Evolutionary conservation across 2,797 vertebrate species (phyloP).

Genomic region (Liasis olivaceus): DNA sequence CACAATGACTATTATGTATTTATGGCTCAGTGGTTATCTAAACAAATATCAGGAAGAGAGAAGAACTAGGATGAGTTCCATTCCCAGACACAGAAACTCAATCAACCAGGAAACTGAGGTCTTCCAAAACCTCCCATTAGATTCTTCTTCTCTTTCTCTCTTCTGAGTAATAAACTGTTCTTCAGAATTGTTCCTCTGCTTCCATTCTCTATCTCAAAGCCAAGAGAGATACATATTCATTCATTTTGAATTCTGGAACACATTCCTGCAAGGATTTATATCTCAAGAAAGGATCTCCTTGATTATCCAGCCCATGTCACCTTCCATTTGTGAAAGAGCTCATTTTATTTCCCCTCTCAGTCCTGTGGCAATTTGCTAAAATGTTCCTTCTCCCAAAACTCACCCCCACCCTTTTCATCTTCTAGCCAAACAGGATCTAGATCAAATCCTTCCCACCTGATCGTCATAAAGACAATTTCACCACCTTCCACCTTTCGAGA

Average conservation of each 20-base stretch:
- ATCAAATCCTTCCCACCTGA: background rate
- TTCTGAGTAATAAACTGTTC: background rate
- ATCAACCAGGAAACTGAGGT: background rate
- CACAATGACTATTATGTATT: conserved; percentile 53
- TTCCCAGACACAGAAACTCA: background rate
- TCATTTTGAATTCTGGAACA: background rate
- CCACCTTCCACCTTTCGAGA: no score
- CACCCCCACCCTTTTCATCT: background rate
- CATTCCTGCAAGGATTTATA: background rate
- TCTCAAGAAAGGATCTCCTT: background rate
- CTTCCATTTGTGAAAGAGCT: background rate
- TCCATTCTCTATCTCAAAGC: background rate
- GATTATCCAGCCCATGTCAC: background rate
- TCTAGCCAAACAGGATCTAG: background rate
- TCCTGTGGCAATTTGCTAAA: background rate
- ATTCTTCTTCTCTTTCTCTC: background rate
- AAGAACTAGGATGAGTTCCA: background rate
- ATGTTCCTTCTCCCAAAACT: background rate
- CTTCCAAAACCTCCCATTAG: background rate
- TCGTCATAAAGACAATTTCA: background rate
- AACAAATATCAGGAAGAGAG: background rate
- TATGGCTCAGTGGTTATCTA: conserved; percentile 69
- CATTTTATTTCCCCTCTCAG: background rate
- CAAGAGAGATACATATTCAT: background rate
- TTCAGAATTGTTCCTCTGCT: background rate